A percentile compares a stretch with the other conserved stretches of the same genome.
These are phyloP conservation scores for Hypomecis atomaria DNA, from an alignment of 2,888 invertebrate species.

Conservation along the genomic window DNA sequence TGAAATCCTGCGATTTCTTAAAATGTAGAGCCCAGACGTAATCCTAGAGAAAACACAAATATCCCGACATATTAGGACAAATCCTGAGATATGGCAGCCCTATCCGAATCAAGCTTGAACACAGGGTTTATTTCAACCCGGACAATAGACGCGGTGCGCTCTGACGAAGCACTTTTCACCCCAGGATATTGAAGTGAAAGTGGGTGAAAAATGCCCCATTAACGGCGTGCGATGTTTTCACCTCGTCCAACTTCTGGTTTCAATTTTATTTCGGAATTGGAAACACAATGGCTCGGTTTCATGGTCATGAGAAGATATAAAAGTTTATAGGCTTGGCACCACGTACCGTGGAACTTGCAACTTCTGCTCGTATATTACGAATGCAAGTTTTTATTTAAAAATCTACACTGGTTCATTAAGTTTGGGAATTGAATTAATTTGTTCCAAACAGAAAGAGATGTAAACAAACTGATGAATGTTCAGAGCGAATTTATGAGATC, in stretches of 20 bases:
- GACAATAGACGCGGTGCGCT: constrained; percentile 8
- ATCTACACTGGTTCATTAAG: too few species aligned
- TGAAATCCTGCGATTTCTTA: too few species aligned
- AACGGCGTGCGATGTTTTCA: constrained; percentile 18
- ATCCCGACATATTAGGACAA: too few species aligned
- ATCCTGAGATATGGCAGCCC: not conserved
- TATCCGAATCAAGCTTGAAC: not conserved
- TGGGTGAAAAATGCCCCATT: constrained; percentile 13
- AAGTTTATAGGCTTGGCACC: not conserved
- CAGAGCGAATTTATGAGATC: not conserved
- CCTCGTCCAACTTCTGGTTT: constrained; percentile 2
- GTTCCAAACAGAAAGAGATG: not conserved
- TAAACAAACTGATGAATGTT: not conserved
- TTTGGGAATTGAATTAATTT: not conserved
- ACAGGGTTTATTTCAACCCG: constrained; percentile 15
- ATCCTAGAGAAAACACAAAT: too few species aligned
- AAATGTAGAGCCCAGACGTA: too few species aligned
- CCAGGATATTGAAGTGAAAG: constrained; percentile 17
- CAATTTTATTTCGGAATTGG: constrained; percentile 13
- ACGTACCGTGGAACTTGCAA: not conserved
- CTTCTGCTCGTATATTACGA: too few species aligned
- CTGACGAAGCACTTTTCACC: constrained; percentile 45
- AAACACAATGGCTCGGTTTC: constrained; percentile 4
- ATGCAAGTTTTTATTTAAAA: too few species aligned
- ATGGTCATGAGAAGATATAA: not conserved